Percentiles rank a stretch among this genome's conserved stretches.
phyloP scores from a whole-genome alignment of 2,113 vertebrate genomes.

The Microcebus ravelobensis region DNA sequence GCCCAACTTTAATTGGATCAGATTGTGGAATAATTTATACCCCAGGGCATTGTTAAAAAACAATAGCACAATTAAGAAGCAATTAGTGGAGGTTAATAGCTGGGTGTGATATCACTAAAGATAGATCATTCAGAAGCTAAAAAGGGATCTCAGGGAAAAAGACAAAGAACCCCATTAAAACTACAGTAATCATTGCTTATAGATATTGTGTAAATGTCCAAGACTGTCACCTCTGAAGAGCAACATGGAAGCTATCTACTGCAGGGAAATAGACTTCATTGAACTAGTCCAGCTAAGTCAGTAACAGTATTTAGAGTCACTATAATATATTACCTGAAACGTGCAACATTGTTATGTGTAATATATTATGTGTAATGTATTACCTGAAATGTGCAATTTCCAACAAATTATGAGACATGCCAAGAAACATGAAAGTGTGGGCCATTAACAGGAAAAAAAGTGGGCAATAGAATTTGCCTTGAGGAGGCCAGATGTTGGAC shows the following conservation, averaged over 20 bases:
- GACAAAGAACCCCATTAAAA: not conserved
- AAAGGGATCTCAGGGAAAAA: slow-evolving; percentile 6
- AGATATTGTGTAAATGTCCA: not conserved
- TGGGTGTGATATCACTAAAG: slow-evolving; percentile 46
- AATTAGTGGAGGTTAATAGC: slow-evolving; percentile 62
- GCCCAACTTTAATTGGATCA: not conserved
- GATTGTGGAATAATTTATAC: slow-evolving; percentile 51
- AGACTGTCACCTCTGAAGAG: not conserved
- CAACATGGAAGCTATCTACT: not conserved
- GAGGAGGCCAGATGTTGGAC: not conserved
- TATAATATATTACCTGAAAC: slow-evolving; percentile 43
- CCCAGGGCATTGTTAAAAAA: slow-evolving; percentile 54
- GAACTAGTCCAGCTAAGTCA: not conserved
- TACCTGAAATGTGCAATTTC: slow-evolving; percentile 46
- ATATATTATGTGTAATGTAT: not conserved
- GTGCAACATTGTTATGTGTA: not conserved
- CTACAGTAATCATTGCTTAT: not conserved
- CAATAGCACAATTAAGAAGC: slow-evolving; percentile 51
- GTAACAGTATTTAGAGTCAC: not conserved
- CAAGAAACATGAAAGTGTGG: slow-evolving; percentile 20
- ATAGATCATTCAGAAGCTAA: slow-evolving; percentile 29
- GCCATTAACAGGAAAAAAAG: slow-evolving; percentile 34
- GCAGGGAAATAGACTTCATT: not conserved
- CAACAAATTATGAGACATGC: not conserved
- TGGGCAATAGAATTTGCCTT: slow-evolving; percentile 18